Conservation (phyloP, 1,140 invertebrate genomes). For the Thaumetopoea pityocampa region DNA sequence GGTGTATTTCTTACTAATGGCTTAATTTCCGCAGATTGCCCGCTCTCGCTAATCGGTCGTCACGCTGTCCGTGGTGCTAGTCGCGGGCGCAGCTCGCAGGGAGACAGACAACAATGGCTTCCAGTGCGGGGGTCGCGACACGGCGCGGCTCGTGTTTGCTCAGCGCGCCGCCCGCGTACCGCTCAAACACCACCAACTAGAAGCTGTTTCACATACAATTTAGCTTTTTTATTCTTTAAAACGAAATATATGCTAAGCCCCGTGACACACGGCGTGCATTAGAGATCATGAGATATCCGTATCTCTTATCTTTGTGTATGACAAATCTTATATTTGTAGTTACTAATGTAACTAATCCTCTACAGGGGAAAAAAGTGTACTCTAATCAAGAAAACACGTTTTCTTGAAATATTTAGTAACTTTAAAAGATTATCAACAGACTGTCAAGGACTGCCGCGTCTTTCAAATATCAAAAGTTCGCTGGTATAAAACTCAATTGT, state of each 20-base stretch:
- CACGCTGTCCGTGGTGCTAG: not conserved
- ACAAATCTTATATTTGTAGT: not conserved
- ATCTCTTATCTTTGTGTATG: not conserved
- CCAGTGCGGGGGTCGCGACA: conserved; percentile 18
- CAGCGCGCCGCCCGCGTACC: conserved; percentile 8
- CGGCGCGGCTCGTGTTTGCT: conserved; percentile 18
- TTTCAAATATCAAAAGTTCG: no score
- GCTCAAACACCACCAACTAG: conserved; percentile 23
- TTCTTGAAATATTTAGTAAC: no score
- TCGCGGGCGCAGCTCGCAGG: conserved; percentile 12
- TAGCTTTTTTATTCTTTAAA: conserved; percentile 18
- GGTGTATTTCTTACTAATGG: no score
- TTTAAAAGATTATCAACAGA: no score
- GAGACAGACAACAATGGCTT: conserved; percentile 17
- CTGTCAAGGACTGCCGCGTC: no score
- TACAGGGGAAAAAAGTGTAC: no score
- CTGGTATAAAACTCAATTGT: no score
- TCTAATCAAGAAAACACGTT: no score
- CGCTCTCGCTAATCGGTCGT: not conserved
- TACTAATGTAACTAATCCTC: no score
- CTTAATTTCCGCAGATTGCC: not conserved
- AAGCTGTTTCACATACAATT: conserved; percentile 28
- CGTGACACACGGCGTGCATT: conserved; percentile 12
- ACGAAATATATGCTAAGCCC: not conserved
- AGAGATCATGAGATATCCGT: not conserved